Base-by-base conservation (phyloP, 2,797 vertebrate genomes). In the Gymnoscopelus braueri region DNA sequence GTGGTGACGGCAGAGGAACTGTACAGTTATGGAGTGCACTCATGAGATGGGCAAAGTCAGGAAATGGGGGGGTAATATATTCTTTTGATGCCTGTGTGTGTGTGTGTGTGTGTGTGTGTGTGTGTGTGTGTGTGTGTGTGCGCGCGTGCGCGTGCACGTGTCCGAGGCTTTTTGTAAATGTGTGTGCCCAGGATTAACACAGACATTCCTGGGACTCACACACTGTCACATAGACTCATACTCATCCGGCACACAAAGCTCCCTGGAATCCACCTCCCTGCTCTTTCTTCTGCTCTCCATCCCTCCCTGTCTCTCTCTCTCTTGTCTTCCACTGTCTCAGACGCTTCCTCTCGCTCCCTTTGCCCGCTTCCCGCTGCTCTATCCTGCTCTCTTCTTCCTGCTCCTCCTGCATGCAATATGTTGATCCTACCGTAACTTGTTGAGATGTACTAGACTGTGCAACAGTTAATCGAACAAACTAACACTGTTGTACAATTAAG, bases 171-270 rank as follows among this genome's bases (percentile, higher is more conserved):
- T 24, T 15, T 13, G 13, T 58, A 0, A 3, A 32, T 10, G 0
- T 65, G 57, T 77, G 59, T 75, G 79, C 77, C 60, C 44, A 23
- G 69, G 81, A 88, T 91, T 90, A 89, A 73, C 75, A 56, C 66
- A 72, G 80, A 85, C 86, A 91, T 92, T 92, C 89, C 89, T 89
- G 72, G 65, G 77, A 81, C 87, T 86, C 84, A 67, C 84, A 83
- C 84, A 81, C 67, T 87, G 90, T 92, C 91, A 89, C 78, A 85
- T 69, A 66, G 67, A 80, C 75, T 90, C 78, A 86, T 67, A 86
- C 68, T 87, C 87, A 89, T 88, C 76, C 54, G n/a, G 81, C 73
- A 71, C 75, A 83, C 75, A 89, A 89, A 89, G 78, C 80, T 44
- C 39, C 72, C 79, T 80, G 88, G 88, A 91, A 84, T 89, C 85